Evolutionary conservation across 1,140 invertebrate genomes (phyloP), one percentile per base, ranked within the genome.

Genomic region (Lutraria rhynchaena): DNA sequence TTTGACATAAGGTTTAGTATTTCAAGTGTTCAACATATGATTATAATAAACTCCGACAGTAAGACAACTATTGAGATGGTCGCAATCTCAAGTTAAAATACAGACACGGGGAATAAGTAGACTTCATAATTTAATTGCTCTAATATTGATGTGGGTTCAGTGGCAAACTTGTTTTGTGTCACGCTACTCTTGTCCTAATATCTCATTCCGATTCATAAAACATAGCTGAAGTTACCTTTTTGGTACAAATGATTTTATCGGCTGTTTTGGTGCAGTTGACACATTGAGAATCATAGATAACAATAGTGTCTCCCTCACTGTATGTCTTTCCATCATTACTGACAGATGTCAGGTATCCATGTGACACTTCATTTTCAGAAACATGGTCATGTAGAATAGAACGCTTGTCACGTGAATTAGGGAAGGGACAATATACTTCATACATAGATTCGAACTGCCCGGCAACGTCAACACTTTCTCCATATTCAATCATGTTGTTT

Each of bases 281-380:
- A 51, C 73, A 76, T 17, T 44, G 27, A 0, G 73, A 76, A 33
- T 76, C 73, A 63, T 27, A 76, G 17, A 76, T 33, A 44, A 63
- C 57, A n/a, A 76, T 3, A 17, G 58, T n/a, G 22, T 76, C 73
- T 63, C 49, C 37, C 11, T 61, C 57, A 37, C 57, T 61, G 35
- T 19, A 76, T 3, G 0, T 44, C 7, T 44, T n/a, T 22, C 73
- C 73, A 63, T 76, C 58, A 35, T 76, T 76, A 35, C 57, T 61
- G 9, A 76, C 27, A 29, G 73, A 61, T n/a, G 60, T 24, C 7
- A 7, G 7, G 19, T 76, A 76, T 17, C 57, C 73, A 17, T 17
- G 19, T n/a, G 58, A 55, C 9, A 76, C 51, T n/a, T n/a, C n/a
- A 13, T 63, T 55, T 3, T 49, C 22, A 0, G 3, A 0, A 27